Percentiles rank a stretch among this genome's conserved stretches.
Conservation (phyloP, 2,113 vertebrate genomes). For the Chloroceryle aenea region DNA sequence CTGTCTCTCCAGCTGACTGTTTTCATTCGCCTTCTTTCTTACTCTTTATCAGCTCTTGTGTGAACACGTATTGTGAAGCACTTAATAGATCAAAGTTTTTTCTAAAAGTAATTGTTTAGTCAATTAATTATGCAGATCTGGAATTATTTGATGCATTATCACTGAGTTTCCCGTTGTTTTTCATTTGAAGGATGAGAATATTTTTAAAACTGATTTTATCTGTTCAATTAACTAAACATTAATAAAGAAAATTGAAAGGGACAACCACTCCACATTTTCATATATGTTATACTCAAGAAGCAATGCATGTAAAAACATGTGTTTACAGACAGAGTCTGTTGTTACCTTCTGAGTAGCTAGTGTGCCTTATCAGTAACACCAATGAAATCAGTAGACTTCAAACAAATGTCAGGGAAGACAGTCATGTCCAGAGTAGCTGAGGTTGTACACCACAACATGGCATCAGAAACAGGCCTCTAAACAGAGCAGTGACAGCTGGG, state of each 20-base stretch:
- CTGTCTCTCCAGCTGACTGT: not conserved
- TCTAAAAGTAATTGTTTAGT: not conserved
- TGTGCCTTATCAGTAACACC: rapidly evolving
- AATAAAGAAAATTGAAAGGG: not conserved
- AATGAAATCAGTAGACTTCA: not conserved
- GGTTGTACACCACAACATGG: not conserved
- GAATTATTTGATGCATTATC: not conserved
- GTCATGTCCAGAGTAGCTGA: not conserved
- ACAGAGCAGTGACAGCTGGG: not conserved
- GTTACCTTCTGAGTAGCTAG: not conserved
- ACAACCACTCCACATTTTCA: not conserved
- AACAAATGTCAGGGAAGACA: not conserved
- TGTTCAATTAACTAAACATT: not conserved
- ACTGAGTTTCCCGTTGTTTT: not conserved
- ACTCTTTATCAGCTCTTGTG: not conserved
- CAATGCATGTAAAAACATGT: rapidly evolving
- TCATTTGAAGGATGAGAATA: not conserved
- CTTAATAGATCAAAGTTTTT: not conserved
- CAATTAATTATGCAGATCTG: not conserved
- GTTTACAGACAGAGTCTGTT: not conserved
- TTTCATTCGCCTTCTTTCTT: not conserved
- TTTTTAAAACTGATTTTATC: not conserved
- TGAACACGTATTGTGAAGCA: not conserved
- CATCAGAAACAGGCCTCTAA: not conserved
- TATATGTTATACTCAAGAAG: not conserved